These are phyloP conservation scores for Salarias fasciatus DNA, from an alignment of 2,797 vertebrate genomes.

Conservation along the genomic window DNA sequence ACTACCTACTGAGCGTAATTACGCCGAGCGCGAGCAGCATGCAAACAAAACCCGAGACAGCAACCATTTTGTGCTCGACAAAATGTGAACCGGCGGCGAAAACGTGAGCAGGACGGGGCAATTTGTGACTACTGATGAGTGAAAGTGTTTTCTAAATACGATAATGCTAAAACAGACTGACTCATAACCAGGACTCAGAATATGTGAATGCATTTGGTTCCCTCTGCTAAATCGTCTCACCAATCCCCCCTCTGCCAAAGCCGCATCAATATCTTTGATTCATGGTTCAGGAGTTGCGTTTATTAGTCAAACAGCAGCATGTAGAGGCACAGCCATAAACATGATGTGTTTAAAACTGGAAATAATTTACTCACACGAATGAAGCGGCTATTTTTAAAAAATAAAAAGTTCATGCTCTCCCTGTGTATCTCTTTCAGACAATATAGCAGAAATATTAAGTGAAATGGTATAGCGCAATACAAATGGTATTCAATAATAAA, in stretches of 20 bases:
- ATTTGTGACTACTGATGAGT: conserved; percentile 51
- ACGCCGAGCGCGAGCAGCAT: conserved; percentile 59
- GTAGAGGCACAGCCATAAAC: no score
- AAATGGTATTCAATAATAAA: no score
- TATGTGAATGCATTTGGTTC: conserved; percentile 3
- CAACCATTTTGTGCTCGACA: conserved; percentile 59
- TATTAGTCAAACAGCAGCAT: no score
- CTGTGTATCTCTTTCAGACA: no score
- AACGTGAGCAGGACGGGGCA: conserved; percentile 37
- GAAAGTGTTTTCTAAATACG: conserved; percentile 20
- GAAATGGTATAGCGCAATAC: no score
- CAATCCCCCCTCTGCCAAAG: conserved; percentile 9
- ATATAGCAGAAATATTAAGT: no score
- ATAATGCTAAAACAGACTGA: conserved; percentile 16
- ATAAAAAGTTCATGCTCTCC: no score
- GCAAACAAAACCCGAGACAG: conserved; percentile 67
- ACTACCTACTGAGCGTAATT: conserved; percentile 77
- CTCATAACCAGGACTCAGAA: conserved; percentile 8
- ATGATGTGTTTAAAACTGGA: no score
- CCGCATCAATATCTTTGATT: conserved; percentile 26
- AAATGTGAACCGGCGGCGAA: conserved; percentile 28
- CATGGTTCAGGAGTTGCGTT: no score
- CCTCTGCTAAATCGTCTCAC: conserved; percentile 21
- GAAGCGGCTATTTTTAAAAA: no score
- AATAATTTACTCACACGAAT: no score